Evolutionary conservation across 2,113 vertebrate genomes (phyloP).

Genomic region (Passer domesticus): DNA sequence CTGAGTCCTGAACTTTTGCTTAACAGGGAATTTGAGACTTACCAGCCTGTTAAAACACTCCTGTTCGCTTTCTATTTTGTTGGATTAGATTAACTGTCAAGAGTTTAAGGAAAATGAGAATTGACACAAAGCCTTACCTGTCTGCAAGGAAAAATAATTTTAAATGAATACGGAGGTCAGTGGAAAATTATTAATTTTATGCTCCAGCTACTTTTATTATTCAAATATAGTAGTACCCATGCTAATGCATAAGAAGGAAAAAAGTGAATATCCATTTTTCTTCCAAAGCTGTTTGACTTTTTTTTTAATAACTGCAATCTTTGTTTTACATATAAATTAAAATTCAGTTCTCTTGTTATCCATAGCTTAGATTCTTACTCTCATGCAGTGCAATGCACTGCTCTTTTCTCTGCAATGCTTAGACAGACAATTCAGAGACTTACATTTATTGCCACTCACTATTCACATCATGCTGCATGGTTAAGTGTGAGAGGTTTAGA

Average conservation of each 20-base stretch:
- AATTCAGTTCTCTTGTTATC: background rate
- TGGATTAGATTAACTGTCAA: background rate
- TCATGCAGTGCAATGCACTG: background rate
- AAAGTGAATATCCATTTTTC: background rate
- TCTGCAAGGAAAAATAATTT: conserved; percentile 41
- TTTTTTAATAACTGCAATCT: background rate
- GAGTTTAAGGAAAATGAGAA: conserved; percentile 17
- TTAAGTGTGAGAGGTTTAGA: background rate
- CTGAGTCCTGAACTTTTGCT: background rate
- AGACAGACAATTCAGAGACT: background rate
- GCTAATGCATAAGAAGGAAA: background rate
- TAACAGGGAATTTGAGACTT: background rate
- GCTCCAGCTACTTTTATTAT: conserved; percentile 50
- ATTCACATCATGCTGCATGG: background rate
- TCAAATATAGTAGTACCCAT: background rate
- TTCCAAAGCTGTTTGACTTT: background rate
- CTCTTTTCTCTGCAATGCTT: background rate
- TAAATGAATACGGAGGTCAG: conserved; percentile 17
- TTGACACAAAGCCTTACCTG: conserved; percentile 29
- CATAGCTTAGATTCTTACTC: background rate
- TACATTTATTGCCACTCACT: background rate
- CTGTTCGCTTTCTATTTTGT: background rate
- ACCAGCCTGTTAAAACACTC: background rate
- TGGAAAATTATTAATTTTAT: conserved; percentile 64
- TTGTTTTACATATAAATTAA: conserved; percentile 34